phyloP scores from a whole-genome alignment of 2,113 vertebrate genomes.

The Sisor rabdophorus region DNA sequence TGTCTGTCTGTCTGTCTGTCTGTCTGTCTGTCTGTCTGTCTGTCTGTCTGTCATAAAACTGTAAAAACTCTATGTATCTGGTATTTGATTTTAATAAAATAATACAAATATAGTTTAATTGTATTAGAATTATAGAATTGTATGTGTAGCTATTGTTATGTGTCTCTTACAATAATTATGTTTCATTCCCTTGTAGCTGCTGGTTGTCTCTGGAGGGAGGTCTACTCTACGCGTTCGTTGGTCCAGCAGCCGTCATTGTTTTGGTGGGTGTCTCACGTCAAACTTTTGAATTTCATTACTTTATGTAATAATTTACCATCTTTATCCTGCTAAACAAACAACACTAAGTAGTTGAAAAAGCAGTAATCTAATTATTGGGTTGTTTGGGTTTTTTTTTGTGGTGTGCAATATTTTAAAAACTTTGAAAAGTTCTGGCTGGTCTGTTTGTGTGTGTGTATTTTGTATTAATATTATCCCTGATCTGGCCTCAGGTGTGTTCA shows the following conservation, averaged over 20 bases:
- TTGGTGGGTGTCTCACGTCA: conserved; percentile 39
- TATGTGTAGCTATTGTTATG: not conserved
- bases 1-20: too few species aligned
- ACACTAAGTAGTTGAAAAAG: not conserved
- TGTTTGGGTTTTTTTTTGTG: conserved; percentile 21
- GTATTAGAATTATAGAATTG: not conserved
- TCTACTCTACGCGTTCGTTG: conserved; percentile 81
- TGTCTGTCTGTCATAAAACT: not conserved
- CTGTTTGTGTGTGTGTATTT: conserved; percentile 8
- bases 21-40: not conserved
- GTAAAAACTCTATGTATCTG: too few species aligned
- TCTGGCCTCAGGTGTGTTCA: conserved; percentile 37
- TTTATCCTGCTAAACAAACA: conserved; percentile 23
- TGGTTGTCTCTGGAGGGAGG: conserved; percentile 84
- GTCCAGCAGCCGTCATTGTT: conserved; percentile 82
- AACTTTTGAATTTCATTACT: not conserved
- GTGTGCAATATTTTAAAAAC: conserved; percentile 33
- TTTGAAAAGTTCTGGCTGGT: not conserved
- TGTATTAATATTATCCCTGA: not conserved
- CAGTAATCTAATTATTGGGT: conserved; percentile 33
- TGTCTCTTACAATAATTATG: not conserved
- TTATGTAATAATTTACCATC: not conserved
- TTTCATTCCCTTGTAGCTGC: conserved; percentile 63
- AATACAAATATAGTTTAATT: not conserved
- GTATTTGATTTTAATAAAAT: too few species aligned